Evolutionary conservation across 2,113 vertebrate genomes (phyloP).

Genomic region (Poicephalus meyeri): DNA sequence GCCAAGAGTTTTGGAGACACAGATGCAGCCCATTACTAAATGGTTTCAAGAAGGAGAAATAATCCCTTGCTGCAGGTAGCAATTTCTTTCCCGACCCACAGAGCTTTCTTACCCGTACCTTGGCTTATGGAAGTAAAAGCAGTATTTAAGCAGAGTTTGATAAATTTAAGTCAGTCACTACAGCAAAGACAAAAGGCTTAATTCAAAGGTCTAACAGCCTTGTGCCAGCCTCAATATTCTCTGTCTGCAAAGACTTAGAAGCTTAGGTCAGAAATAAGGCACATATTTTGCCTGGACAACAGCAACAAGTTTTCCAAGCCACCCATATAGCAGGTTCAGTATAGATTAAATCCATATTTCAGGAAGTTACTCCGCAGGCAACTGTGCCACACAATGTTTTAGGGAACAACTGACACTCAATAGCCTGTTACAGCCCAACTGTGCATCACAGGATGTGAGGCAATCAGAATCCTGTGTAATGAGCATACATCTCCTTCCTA

Average conservation of each 20-base stretch:
- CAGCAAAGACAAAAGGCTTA: neutral
- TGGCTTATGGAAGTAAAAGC: neutral
- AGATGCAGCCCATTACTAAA: constrained; percentile 39
- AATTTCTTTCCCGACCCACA: neutral
- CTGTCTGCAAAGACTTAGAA: neutral
- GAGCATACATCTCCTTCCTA: neutral
- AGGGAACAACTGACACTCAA: neutral
- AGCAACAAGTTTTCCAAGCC: neutral
- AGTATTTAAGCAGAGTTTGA: neutral
- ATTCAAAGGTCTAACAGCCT: neutral
- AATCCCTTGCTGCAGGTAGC: constrained; percentile 11
- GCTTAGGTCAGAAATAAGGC: neutral
- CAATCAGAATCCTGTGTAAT: neutral
- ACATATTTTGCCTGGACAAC: neutral
- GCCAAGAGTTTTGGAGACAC: neutral
- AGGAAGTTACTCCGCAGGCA: neutral
- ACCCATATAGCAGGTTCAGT: neutral
- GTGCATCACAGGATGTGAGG: neutral
- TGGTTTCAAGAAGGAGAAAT: neutral
- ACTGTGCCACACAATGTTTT: neutral
- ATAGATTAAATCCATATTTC: neutral
- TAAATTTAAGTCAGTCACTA: neutral
- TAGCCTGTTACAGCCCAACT: neutral
- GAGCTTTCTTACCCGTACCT: neutral
- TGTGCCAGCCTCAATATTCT: neutral